These are phyloP conservation scores for Novumbra hubbsi DNA, from an alignment of 2,797 vertebrate genomes.

Conservation along the genomic window DNA sequence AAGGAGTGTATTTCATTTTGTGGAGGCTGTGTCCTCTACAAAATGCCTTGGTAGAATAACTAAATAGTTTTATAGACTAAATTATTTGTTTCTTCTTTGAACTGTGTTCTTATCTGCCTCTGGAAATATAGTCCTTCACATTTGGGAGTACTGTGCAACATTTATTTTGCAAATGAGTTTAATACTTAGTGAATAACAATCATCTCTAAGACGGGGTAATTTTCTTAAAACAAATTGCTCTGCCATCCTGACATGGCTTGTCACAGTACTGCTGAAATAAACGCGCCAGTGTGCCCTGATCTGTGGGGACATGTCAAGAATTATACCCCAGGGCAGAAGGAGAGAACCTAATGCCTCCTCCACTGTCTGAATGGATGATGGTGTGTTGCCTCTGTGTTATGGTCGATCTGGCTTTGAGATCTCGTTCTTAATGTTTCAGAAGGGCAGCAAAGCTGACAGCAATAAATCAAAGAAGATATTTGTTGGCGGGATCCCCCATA, in stretches of 20 bases:
- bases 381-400: slow-evolving; percentile 58
- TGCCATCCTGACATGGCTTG: slow-evolving; percentile 30
- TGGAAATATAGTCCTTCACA: slow-evolving; percentile 30
- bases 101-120: slow-evolving; percentile 10
- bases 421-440: slow-evolving; percentile 78
- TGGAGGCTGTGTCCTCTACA: slow-evolving; percentile 34
- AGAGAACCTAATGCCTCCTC: slow-evolving; percentile 67
- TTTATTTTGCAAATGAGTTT: slow-evolving; percentile 48
- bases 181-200: slow-evolving; percentile 9
- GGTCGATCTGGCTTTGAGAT: slow-evolving; percentile 58
- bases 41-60: slow-evolving; percentile 26
- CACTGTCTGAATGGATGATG: slow-evolving; percentile 68
- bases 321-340: slow-evolving; percentile 66
- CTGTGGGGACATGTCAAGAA: slow-evolving; percentile 68
- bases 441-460: slow-evolving; percentile 96
- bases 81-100: not conserved
- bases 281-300: slow-evolving; percentile 57
- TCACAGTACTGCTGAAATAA: slow-evolving; percentile 47
- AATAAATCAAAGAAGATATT: slow-evolving; percentile 99
- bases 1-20: slow-evolving; percentile 69
- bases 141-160: slow-evolving; percentile 28
- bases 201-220: slow-evolving; percentile 45
- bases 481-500: slow-evolving; percentile 99
- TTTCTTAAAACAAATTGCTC: slow-evolving; percentile 35
- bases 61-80: slow-evolving; percentile 29